These are phyloP conservation scores for Lithophane semibrunnea DNA, from an alignment of 2,888 invertebrate genomes.

Conservation along the genomic window DNA sequence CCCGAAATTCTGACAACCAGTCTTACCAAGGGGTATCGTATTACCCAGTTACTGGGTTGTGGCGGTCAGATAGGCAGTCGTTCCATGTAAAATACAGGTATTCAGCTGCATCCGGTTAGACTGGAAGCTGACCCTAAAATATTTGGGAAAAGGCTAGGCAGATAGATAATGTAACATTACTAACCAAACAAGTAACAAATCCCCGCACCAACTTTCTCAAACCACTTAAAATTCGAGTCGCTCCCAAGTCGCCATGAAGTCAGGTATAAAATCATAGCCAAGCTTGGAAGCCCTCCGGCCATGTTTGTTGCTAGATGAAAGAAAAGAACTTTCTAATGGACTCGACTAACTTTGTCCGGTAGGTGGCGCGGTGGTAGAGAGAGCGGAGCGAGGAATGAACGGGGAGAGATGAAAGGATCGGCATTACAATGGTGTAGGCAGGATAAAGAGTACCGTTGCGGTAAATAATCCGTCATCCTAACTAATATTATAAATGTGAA, in stretches of 20 bases:
- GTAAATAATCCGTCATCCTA: no score
- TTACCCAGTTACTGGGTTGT: no score
- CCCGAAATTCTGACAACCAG: no score
- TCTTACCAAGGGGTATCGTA: no score
- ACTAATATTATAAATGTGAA: no score
- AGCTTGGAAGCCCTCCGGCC: constrained; percentile 20
- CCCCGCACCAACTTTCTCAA: not conserved
- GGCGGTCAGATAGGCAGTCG: no score
- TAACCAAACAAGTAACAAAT: not conserved
- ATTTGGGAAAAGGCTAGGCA: no score
- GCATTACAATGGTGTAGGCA: not conserved
- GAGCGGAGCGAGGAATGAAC: not conserved
- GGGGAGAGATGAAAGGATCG: not conserved
- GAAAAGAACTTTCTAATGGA: constrained; percentile 65
- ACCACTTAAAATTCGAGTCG: constrained; percentile 14
- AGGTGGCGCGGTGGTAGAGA: not conserved
- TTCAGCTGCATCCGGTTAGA: no score
- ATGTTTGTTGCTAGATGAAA: constrained; percentile 39
- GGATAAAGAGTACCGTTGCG: not conserved
- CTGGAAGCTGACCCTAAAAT: no score
- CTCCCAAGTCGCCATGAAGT: constrained; percentile 12
- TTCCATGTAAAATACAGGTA: no score
- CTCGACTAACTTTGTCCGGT: constrained; percentile 45
- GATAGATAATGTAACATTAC: no score
- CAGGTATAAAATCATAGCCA: constrained; percentile 26